A percentile compares a stretch with the other conserved stretches of the same genome.
phyloP scores from a whole-genome alignment of 2,797 vertebrate species.

The Tiaroga cobitis region DNA sequence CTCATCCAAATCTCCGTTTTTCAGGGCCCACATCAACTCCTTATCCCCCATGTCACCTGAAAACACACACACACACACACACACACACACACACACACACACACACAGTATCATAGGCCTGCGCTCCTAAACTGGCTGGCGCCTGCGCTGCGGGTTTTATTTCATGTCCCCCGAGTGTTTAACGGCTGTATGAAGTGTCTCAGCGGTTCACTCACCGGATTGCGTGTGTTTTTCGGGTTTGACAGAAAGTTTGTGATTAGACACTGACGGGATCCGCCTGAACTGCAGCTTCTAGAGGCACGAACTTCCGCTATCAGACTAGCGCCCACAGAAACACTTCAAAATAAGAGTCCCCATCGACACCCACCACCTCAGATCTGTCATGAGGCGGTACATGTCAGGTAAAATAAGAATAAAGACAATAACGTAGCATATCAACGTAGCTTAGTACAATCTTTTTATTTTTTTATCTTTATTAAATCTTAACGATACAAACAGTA shows the following conservation, averaged over 20 bases:
- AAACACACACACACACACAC: too few relatives aligned
- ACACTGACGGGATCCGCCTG: conserved; percentile 76
- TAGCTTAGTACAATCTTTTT: too few relatives aligned
- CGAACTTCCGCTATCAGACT: conserved; percentile 51
- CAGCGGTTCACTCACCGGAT: background rate
- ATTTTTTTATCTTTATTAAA: too few relatives aligned
- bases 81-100: background rate
- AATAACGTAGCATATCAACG: background rate
- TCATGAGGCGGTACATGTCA: too few relatives aligned
- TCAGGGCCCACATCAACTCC: conserved; percentile 91
- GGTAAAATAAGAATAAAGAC: background rate
- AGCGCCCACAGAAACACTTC: conserved; percentile 15
- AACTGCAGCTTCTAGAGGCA: conserved; percentile 54
- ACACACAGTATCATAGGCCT: conserved; percentile 8
- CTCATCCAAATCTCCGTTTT: conserved; percentile 91
- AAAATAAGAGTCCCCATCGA: conserved; percentile 52
- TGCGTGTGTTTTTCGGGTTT: conserved; percentile 24
- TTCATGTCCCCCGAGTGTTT: background rate
- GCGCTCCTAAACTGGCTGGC: background rate
- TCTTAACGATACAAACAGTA: too few relatives aligned
- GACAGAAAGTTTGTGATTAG: conserved; percentile 68
- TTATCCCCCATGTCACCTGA: conserved; percentile 84
- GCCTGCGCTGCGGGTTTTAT: background rate
- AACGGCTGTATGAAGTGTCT: background rate
- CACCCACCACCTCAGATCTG: background rate